Evolutionary conservation across 2,113 vertebrate genomes (phyloP).

Genomic region (Gracilinanus agilis): DNA sequence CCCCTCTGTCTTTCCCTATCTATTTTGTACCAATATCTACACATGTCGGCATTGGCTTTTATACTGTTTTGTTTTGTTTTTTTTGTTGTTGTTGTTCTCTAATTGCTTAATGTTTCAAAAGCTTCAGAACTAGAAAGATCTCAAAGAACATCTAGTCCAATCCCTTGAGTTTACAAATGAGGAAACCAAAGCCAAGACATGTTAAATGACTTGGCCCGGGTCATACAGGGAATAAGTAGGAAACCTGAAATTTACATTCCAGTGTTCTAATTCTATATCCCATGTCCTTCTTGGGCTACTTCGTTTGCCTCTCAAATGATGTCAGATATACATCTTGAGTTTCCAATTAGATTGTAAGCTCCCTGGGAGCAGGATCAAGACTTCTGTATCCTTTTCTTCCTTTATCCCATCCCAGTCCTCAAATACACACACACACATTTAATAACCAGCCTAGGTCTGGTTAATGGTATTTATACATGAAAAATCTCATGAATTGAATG

Average conservation of each 20-base stretch:
- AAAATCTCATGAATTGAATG: background rate
- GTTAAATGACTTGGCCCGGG: background rate
- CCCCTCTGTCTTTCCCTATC: background rate
- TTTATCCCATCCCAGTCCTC: background rate
- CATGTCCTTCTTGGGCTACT: background rate
- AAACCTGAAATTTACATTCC: background rate
- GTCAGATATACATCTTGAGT: background rate
- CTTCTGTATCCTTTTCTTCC: background rate
- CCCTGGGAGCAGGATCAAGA: background rate
- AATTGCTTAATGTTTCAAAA: background rate
- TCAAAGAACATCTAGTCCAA: background rate
- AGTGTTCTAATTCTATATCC: background rate
- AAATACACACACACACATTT: background rate
- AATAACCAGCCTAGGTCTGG: background rate
- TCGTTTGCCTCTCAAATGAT: background rate
- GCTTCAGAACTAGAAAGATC: background rate
- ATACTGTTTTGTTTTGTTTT: too few species aligned
- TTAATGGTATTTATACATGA: background rate
- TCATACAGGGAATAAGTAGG: background rate
- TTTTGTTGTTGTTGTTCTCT: too few species aligned
- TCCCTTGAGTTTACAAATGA: background rate
- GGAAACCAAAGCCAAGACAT: background rate
- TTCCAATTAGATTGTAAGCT: rapidly evolving
- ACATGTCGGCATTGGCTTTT: background rate
- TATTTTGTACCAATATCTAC: background rate